phyloP scores from a whole-genome alignment of 1,140 invertebrate genomes.

The Luehdorfia chinensis region DNA sequence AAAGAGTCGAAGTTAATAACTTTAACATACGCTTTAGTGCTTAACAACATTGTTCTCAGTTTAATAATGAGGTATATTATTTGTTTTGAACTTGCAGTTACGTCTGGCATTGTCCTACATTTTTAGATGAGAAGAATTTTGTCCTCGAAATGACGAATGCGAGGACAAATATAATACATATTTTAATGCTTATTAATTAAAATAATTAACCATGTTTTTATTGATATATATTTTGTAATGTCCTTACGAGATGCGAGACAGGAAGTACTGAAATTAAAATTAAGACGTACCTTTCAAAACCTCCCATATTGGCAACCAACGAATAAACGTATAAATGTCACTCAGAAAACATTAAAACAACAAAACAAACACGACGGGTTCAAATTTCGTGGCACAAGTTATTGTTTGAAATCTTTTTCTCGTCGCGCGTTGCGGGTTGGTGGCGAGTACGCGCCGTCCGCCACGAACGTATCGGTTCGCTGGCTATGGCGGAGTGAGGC shows the following conservation, averaged over 20 bases:
- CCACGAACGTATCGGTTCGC: conserved; percentile 45
- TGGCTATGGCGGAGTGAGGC: conserved; percentile 51
- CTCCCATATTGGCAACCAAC: conserved; percentile 54
- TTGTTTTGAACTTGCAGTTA: conserved; percentile 21
- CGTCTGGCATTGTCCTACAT: conserved; percentile 52
- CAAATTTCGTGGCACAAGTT: conserved; percentile 31
- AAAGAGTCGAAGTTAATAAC: no score
- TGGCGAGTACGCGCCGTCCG: conserved; percentile 51
- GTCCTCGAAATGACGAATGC: conserved; percentile 19
- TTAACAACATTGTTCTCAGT: conserved; percentile 7
- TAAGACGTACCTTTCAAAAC: conserved; percentile 51
- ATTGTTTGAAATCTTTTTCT: no score
- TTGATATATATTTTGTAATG: no score
- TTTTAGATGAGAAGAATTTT: conserved; percentile 36
- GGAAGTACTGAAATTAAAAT: no score
- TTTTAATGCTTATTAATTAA: background rate
- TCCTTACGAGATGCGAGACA: no score
- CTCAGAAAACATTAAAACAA: conserved; percentile 48
- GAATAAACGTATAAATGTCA: conserved; percentile 40
- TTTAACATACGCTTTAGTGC: no score
- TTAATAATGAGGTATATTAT: conserved; percentile 8
- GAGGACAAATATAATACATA: conserved; percentile 1
- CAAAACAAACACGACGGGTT: conserved; percentile 36
- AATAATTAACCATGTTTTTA: background rate
- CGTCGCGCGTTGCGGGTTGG: conserved; percentile 28